Evolutionary conservation across 2,797 vertebrate genomes (phyloP).

Genomic region (Pteronotus mesoamericanus): DNA sequence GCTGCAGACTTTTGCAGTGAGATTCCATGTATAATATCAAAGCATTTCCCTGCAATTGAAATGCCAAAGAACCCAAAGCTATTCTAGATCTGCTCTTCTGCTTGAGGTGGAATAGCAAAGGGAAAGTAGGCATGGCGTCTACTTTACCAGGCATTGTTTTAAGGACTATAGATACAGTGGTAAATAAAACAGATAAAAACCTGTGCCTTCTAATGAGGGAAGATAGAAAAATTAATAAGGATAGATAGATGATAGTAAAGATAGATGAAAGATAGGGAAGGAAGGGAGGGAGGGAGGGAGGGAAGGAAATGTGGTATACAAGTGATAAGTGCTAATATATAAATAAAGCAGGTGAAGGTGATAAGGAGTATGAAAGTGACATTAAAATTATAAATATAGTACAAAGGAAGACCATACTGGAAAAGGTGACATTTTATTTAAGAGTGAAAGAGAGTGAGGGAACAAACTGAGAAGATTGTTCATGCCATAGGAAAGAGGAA

Average conservation of each 20-base stretch:
- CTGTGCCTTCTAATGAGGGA: not conserved
- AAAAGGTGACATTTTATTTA: not conserved
- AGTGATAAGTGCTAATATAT: not conserved
- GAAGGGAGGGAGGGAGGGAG: not conserved
- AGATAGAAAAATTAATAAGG: not conserved
- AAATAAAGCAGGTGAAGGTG: not conserved
- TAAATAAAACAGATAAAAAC: not conserved
- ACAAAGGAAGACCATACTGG: not conserved
- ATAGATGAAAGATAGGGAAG: not conserved
- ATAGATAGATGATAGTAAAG: not conserved
- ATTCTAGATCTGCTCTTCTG: not conserved
- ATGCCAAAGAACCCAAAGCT: not conserved
- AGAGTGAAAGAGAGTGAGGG: not conserved
- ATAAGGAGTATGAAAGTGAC: not conserved
- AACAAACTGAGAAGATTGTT: not conserved
- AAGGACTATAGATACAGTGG: not conserved
- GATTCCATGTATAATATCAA: not conserved
- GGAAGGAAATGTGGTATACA: not conserved
- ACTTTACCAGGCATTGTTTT: not conserved
- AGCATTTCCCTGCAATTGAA: not conserved
- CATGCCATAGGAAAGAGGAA: not conserved
- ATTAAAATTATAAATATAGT: not conserved
- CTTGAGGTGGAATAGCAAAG: not conserved
- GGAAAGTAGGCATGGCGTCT: not conserved
- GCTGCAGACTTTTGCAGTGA: not conserved